Conservation (phyloP, 2,888 invertebrate genomes). For the Cabera pusaria region DNA sequence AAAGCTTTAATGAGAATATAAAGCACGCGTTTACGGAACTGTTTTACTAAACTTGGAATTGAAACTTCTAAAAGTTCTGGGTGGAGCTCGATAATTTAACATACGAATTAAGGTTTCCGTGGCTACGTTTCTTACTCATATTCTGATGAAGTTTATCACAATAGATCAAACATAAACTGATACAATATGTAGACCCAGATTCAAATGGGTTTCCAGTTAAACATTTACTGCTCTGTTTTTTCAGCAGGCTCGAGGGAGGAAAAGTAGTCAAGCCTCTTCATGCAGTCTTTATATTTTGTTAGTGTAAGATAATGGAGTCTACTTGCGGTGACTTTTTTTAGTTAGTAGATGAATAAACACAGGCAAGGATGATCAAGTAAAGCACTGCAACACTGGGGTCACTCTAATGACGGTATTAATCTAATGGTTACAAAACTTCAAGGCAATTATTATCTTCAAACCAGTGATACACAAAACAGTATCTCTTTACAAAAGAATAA, state of each 20-base stretch:
- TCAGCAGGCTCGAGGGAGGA: slow-evolving; percentile 37
- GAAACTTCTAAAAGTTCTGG: no score
- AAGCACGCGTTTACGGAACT: slow-evolving; percentile 18
- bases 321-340: slow-evolving; percentile 68
- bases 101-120: no score
- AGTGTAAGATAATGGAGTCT: slow-evolving; percentile 65
- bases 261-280: slow-evolving; percentile 67
- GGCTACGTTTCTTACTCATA: no score
- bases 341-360: slow-evolving; percentile 83
- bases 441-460: slow-evolving; percentile 79
- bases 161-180: slow-evolving; percentile 5
- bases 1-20: slow-evolving; percentile 24
- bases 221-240: slow-evolving; percentile 18
- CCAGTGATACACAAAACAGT: slow-evolving; percentile 81
- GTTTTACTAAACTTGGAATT: slow-evolving; percentile 11
- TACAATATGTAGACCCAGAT: slow-evolving; percentile 38
- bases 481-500: slow-evolving; percentile 81
- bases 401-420: slow-evolving; percentile 76
- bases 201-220: slow-evolving; percentile 39
- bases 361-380: slow-evolving; percentile 85
- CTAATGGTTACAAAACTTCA: slow-evolving; percentile 80
- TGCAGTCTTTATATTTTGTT: slow-evolving; percentile 67
- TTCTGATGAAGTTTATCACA: no score
- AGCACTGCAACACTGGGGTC: slow-evolving; percentile 82
- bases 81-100: no score